Percentiles rank a stretch among this genome's conserved stretches.
These are phyloP conservation scores for Sebastes miniatus DNA, from an alignment of 2,797 vertebrate species.

Conservation along the genomic window DNA sequence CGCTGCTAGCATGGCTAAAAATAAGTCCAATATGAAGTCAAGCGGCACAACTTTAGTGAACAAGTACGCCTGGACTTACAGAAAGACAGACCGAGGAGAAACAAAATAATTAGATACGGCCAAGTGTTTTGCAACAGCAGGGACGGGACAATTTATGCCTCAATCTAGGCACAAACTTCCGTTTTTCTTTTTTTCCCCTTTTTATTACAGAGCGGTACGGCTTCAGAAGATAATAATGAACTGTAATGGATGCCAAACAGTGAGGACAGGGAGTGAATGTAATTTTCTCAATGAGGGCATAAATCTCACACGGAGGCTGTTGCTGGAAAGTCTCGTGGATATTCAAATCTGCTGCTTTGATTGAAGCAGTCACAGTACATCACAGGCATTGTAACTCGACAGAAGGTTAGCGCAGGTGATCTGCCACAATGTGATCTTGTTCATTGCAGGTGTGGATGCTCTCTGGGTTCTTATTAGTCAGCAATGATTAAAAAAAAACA, in stretches of 20 bases:
- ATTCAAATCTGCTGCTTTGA: slow-evolving; percentile 83
- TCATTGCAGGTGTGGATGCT: slow-evolving; percentile 77
- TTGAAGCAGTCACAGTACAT: slow-evolving; percentile 82
- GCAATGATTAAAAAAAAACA: slow-evolving; percentile 76
- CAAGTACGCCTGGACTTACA: neutral
- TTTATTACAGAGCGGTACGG: slow-evolving; percentile 71
- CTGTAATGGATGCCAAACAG: slow-evolving; percentile 81
- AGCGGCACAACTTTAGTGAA: neutral
- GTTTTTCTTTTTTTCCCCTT: slow-evolving; percentile 60
- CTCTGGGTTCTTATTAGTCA: slow-evolving; percentile 75
- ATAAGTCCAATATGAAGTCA: neutral
- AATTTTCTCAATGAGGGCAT: slow-evolving; percentile 81
- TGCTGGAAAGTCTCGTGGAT: slow-evolving; percentile 75
- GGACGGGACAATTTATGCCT: slow-evolving; percentile 76
- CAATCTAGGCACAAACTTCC: slow-evolving; percentile 78
- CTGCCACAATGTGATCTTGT: slow-evolving; percentile 71
- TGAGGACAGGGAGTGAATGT: slow-evolving; percentile 73
- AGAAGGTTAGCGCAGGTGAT: slow-evolving; percentile 82
- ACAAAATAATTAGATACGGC: slow-evolving; percentile 69
- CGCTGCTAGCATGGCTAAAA: neutral
- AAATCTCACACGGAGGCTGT: slow-evolving; percentile 79
- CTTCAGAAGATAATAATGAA: slow-evolving; percentile 74
- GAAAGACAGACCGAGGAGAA: neutral
- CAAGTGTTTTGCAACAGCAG: slow-evolving; percentile 74
- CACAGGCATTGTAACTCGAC: slow-evolving; percentile 70